These are phyloP conservation scores for Craniophora ligustri DNA, from an alignment of 2,888 invertebrate species.

Conservation along the genomic window DNA sequence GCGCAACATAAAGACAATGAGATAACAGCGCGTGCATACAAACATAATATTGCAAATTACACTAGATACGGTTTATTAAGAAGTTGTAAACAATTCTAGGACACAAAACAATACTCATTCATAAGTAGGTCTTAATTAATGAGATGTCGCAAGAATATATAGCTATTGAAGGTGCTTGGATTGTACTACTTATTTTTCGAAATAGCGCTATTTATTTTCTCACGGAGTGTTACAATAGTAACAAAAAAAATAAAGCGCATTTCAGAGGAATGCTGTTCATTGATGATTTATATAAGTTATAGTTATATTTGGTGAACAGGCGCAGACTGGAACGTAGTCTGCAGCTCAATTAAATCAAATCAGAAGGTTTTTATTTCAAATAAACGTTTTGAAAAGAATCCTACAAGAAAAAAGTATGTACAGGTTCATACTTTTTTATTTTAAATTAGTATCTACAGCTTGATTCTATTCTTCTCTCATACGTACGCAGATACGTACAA, in stretches of 20 bases:
- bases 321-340: too few relatives aligned
- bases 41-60: conserved; percentile 59
- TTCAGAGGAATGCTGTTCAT: conserved; percentile 36
- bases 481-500: too few relatives aligned
- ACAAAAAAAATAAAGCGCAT: conserved; percentile 22
- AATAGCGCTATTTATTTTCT: conserved; percentile 38
- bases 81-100: conserved; percentile 54
- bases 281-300: too few relatives aligned
- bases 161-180: conserved; percentile 24
- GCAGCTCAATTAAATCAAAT: too few relatives aligned
- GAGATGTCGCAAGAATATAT: conserved; percentile 53
- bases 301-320: too few relatives aligned
- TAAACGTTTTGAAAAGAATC: too few relatives aligned
- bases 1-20: conserved; percentile 60
- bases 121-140: conserved; percentile 55
- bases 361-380: too few relatives aligned
- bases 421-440: too few relatives aligned
- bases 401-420: too few relatives aligned
- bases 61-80: conserved; percentile 37
- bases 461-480: too few relatives aligned
- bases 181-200: conserved; percentile 41
- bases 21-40: conserved; percentile 41
- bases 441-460: too few relatives aligned
- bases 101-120: conserved; percentile 60
- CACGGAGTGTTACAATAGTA: conserved; percentile 45